Base-by-base conservation (phyloP, 2,888 invertebrate genomes). In the Lasius fuliginosus region DNA sequence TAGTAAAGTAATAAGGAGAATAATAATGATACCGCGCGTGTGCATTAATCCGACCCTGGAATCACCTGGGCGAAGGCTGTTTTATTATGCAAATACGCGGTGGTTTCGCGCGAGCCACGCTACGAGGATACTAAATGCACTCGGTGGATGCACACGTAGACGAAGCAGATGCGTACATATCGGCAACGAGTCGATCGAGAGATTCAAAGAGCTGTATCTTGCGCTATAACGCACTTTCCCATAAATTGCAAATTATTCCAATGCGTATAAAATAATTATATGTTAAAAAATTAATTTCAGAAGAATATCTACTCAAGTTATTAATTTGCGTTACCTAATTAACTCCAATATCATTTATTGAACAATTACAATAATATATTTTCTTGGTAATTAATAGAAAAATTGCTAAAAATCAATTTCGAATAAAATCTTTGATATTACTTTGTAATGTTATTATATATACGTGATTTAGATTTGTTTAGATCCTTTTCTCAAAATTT, bases 21-120 rank as follows among this genome's bases (percentile, higher is more conserved):
- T 77, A 27, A 40, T 40, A 67, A 76, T 68, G 40, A 56, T 68
- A 12, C 27, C 9, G 9, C 12, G 15, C 1, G 68, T 67, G 3
- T 67, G 46, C 67, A 68, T 77, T 68, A 77, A 68, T 77, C 77
- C 77, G 77, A 68, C 68, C 77, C 77, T 77, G 76, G 53, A 76
- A 76, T 76, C 92, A 92, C 92, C 89, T 89, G 89, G 87, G 84
- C 89, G 88, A 92, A 91, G 88, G 91, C 90, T 92, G 92, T 93
- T 93, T 93, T 93, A 93, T 93, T 93, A 93, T 93, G 92, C 92
- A 92, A 93, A 93, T 93, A 91, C 90, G 88, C 85, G 82, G 82
- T 85, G 91, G 88, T 89, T 90, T 90, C 90, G 88, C 89, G 87
- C 90, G 86, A 86, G 87, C 85, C 85, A 76, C 73, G 84, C 84